Conservation (phyloP, 2,797 vertebrate genomes). For the Myotis pilosus region DNA sequence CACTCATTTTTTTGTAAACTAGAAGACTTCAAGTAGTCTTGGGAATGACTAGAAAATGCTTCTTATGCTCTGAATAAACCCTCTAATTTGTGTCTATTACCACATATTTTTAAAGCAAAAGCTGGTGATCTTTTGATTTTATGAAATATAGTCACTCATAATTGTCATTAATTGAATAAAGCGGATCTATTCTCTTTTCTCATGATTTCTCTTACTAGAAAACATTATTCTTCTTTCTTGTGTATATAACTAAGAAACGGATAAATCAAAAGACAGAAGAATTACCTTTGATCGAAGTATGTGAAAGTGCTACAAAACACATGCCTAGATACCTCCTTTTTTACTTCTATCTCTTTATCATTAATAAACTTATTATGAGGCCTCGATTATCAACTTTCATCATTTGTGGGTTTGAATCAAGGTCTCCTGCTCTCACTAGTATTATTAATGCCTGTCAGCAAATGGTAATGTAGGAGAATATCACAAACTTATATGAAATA, state of each 20-base stretch:
- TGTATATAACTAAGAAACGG: slow-evolving; percentile 21
- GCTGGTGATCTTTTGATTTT: slow-evolving; percentile 59
- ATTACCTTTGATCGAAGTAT: slow-evolving; percentile 69
- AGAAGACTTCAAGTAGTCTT: slow-evolving; percentile 44
- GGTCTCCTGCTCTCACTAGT: slow-evolving; percentile 65
- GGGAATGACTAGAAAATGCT: slow-evolving; percentile 39
- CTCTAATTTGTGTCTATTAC: slow-evolving; percentile 53
- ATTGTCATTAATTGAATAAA: slow-evolving; percentile 41
- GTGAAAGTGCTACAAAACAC: slow-evolving; percentile 65
- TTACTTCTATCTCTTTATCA: slow-evolving; percentile 51
- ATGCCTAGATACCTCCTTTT: slow-evolving; percentile 59
- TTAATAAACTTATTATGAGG: slow-evolving; percentile 65
- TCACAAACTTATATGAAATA: slow-evolving; percentile 66
- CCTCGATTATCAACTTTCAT: slow-evolving; percentile 60
- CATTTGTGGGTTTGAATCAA: slow-evolving; percentile 70
- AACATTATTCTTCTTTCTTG: slow-evolving; percentile 46
- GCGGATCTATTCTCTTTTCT: slow-evolving; percentile 46
- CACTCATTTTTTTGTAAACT: not conserved
- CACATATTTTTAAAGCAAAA: slow-evolving; percentile 30
- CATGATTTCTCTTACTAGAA: slow-evolving; percentile 31
- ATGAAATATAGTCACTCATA: slow-evolving; percentile 29
- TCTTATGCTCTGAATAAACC: slow-evolving; percentile 46
- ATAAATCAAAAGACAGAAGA: slow-evolving; percentile 58
- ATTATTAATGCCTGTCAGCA: slow-evolving; percentile 67
- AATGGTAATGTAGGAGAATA: slow-evolving; percentile 62